Percentiles rank a stretch among this genome's conserved stretches.
Conservation (phyloP, 1,140 invertebrate genomes). For the Oscheius sp. region DNA sequence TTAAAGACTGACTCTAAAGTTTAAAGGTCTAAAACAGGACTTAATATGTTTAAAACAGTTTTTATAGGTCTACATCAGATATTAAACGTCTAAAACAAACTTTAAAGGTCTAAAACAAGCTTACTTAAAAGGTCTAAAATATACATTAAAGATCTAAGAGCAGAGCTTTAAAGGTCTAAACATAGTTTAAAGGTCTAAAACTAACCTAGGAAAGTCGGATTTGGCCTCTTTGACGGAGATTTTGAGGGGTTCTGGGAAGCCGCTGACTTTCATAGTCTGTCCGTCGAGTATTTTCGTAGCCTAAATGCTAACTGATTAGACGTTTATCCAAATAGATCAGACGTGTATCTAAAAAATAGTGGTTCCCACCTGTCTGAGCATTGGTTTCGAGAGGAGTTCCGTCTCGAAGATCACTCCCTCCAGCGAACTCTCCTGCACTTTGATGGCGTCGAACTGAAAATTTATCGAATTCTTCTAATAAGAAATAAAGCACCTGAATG, state of each 20-base stretch:
- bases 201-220: constrained; percentile 18
- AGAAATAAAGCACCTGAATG: constrained; percentile 28
- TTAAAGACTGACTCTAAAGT: background rate
- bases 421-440: constrained; percentile 29
- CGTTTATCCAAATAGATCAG: background rate
- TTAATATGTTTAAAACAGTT: too few species aligned
- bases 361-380: constrained; percentile 22
- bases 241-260: constrained; percentile 25
- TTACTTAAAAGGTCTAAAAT: too few species aligned
- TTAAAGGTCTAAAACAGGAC: background rate
- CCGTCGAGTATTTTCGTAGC: constrained; percentile 25
- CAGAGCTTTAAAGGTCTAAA: too few species aligned
- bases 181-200: background rate
- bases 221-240: constrained; percentile 23
- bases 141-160: too few species aligned
- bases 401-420: constrained; percentile 31
- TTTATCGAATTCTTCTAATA: background rate
- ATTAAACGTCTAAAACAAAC: too few species aligned
- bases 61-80: too few species aligned
- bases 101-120: too few species aligned
- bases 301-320: constrained; percentile 3
- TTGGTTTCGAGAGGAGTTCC: constrained; percentile 14
- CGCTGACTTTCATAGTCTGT: constrained; percentile 24
- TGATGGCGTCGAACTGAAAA: constrained; percentile 25
- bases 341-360: background rate